Evolutionary conservation across 2,797 vertebrate genomes (phyloP), one percentile per base, ranked within the genome.

Genomic region (Aphelocoma californica): DNA sequence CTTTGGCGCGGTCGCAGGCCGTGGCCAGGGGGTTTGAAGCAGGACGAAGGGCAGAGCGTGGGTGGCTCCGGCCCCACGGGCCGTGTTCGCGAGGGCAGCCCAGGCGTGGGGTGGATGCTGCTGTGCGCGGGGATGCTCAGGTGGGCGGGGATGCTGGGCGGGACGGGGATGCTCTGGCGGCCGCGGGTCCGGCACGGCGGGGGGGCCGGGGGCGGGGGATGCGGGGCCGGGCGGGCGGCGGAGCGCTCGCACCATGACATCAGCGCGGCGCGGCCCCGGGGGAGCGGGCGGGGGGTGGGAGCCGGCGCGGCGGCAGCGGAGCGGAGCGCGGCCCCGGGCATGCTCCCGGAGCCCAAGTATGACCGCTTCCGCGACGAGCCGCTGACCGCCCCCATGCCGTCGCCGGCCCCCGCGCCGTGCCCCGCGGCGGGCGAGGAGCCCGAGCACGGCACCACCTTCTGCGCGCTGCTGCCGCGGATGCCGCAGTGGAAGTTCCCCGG

Each of bases 401-500:
- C 94, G 78, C 89, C 81, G 67, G 74, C 61, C 14, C 86, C 94
- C 98, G 97, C 96, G 94, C 97, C 97, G 95, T 97, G 97, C 86
- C 97, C 98, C 28, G 96, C 98, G 81, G 98, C 98, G n/a, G 98
- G 98, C 92, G 98, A 98, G 34, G 99, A 99, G 73, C 99, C 98
- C 95, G 99, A 99, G 86, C 97, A 97, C 81, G 98, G 98, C 95
- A 99, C 99, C 88, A 99, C 99, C 88, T 99, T 99, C 97, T 99
- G 99, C 97, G 99, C 98, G 98, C 98, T 99, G 93, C 98, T 99
- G 94, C 99, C 99, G 40, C 98, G 97, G 95, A 99, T 99, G 98
- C 98, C 99, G 90, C 99, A 99, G 81, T 99, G 99, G 99, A 99
- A 99, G 98, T 99, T 99, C 97, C 98, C 98, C 72, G 98, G 98